phyloP scores from a whole-genome alignment of 1,140 invertebrate species.

The Atta texana region DNA sequence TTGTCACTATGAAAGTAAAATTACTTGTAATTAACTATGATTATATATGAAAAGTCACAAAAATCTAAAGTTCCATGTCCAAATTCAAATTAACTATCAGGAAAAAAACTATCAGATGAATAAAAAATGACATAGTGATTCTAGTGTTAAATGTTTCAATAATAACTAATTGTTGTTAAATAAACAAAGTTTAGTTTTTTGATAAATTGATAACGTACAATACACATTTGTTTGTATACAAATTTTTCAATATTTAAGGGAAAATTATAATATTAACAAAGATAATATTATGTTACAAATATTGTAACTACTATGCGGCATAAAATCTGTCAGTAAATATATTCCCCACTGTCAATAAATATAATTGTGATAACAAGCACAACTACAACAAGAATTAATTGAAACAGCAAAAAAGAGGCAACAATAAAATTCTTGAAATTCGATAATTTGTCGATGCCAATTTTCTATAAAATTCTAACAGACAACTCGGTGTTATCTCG shows the following conservation, averaged over 20 bases:
- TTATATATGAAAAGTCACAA: too few relatives aligned
- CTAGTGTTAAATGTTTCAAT: neutral
- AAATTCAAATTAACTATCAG: too few relatives aligned
- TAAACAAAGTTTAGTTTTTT: neutral
- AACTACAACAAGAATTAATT: neutral
- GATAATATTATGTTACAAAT: slow-evolving; percentile 10
- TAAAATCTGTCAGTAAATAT: slow-evolving; percentile 30
- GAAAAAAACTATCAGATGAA: too few relatives aligned
- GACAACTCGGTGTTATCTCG: neutral
- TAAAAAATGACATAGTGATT: too few relatives aligned
- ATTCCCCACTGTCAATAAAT: neutral
- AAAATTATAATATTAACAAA: slow-evolving; percentile 26
- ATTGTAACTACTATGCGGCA: neutral
- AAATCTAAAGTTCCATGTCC: too few relatives aligned
- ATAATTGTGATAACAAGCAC: neutral
- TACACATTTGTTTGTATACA: neutral
- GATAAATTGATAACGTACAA: neutral
- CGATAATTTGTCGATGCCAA: slow-evolving; percentile 2
- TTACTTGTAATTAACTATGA: too few relatives aligned
- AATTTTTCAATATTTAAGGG: slow-evolving; percentile 12
- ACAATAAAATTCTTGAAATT: slow-evolving; percentile 13
- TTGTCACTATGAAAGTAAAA: too few relatives aligned
- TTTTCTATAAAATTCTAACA: neutral
- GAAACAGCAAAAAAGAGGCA: neutral
- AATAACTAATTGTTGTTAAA: neutral